Evolutionary conservation across 2,888 invertebrate species (phyloP), one percentile per base, ranked within the genome.

Genomic region (Drosophila austrosaltans): DNA sequence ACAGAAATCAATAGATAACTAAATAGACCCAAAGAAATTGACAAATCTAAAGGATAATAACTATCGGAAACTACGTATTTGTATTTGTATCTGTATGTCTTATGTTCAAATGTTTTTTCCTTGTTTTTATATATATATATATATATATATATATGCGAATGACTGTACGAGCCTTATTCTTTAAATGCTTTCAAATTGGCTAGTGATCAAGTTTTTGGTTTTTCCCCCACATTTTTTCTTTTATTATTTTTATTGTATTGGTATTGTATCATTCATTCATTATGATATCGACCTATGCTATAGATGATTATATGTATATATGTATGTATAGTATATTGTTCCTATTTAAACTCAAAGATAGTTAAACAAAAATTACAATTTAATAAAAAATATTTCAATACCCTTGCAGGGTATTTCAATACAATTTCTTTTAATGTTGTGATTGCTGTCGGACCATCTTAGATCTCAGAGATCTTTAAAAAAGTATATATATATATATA

Each of bases 171-270:
- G 20, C 57, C 48, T 79, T 63, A 75, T 60, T 69, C 76, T 70
- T 68, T 79, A 79, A 79, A 79, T 79, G 79, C 88, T 80, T 87
- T 78, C 80, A 78, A 69, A 75, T 87, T 82, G 82, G 82, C 82
- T 85, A 82, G 82, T 82, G 80, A 85, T 87, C 85, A 79, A 86
- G 86, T 82, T 85, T 58, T 72, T 61, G 48, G 59, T 66, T 53
- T 36, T 6, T 71, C 54, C 30, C 30, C 6, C 10, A 8, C 10
- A 8, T 53, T 71, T 69, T 71, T 56, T 30, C 71, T 63, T 57
- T 28, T 28, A 4, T 28, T 36, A 7, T 36, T 25, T 25, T 48
- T 48, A 48, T 48, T 48, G 48, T 16, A 42, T 48, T 48, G 44
- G 44, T 44, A 44, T 44, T 20, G 20, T 44, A 78, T 16, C 16